Evolutionary conservation across 2,797 vertebrate genomes (phyloP), one percentile per base, ranked within the genome.

Genomic region (Gallirallus australis): DNA sequence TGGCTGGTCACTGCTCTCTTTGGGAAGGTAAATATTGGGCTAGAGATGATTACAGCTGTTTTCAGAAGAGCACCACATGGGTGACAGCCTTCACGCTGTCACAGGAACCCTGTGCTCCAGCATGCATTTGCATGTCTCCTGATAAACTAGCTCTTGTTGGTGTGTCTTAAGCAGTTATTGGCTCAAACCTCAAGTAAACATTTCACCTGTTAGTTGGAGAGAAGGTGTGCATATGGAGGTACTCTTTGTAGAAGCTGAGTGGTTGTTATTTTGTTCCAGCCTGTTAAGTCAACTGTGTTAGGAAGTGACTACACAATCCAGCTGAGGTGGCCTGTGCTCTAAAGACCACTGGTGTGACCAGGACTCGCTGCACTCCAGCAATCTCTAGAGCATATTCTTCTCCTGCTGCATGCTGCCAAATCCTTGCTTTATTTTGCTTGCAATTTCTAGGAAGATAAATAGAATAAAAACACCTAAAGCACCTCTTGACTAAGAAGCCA

Each of bases 11-110:
- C 89, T 69, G 66, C 39, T 64, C 80, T 86, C 95, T 89, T 82
- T 45, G 77, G 83, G 85, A 97, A 87, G 83, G 94, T 95, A 96
- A 97, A 97, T 96, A 98, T 94, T 95, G 87, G 72, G 72, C 91
- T 82, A 90, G 94, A 94, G 91, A 89, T 6, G 30, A 94, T 94
- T 93, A 92, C 90, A 90, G 95, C 94, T 96, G 95, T 86, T 88
- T 86, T 93, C 80, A 73, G 96, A 94, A 92, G 73, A 96, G 86
- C 73, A 85, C 88, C 50, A 11, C 64, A 35, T 0, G 10, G 59
- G 53, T 52, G 0, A 59, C 83, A 88, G 89, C 81, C 79, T 89
- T 93, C 83, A 12, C 1, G 5, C 31, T 33, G 39, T 80, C 82
- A 82, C 0, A 5, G 53, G 73, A 88, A 63, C 79, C 86, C 68